A percentile compares a stretch with the other conserved stretches of the same genome.
phyloP scores from a whole-genome alignment of 64 coral and sea anemone genomes.

The Porites australiensis region DNA sequence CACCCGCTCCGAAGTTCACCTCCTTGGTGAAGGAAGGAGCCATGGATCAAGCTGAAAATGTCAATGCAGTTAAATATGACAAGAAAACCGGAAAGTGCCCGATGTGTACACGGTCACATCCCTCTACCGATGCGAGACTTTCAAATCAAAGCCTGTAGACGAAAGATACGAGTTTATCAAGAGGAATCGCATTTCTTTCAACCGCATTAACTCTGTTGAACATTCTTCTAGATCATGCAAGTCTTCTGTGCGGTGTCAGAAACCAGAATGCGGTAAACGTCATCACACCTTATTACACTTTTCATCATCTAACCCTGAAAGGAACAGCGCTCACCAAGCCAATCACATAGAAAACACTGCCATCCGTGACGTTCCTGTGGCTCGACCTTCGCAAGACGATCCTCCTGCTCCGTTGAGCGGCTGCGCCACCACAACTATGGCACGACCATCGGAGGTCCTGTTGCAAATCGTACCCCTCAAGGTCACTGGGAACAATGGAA shows the following conservation, averaged over 20 bases:
- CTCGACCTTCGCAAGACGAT: not conserved
- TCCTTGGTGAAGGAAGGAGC: not conserved
- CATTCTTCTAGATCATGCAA: constrained; percentile 41
- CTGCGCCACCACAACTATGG: not conserved
- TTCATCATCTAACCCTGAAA: not conserved
- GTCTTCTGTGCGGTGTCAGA: constrained; percentile 14
- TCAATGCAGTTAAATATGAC: not conserved
- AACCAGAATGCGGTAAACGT: constrained; percentile 20
- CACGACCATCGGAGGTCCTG: constrained; percentile 9
- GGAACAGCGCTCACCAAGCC: constrained; percentile 9
- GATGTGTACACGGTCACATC: constrained; percentile 28
- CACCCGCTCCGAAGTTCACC: not conserved
- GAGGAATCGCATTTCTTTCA: constrained; percentile 30
- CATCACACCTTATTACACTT: constrained; percentile 49
- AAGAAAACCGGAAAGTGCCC: not conserved
- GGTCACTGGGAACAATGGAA: not conserved
- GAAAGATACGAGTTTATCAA: constrained; percentile 44
- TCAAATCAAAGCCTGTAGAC: constrained; percentile 20
- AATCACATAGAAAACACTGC: not conserved
- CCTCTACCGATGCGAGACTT: constrained; percentile 18
- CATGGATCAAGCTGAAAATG: not conserved
- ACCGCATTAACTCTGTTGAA: constrained; percentile 46
- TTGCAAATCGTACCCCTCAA: constrained; percentile 37
- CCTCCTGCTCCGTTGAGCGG: not conserved
- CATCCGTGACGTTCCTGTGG: no score